Evolutionary conservation across 1,140 invertebrate genomes (phyloP).

Genomic region (Leptinotarsa defecta): DNA sequence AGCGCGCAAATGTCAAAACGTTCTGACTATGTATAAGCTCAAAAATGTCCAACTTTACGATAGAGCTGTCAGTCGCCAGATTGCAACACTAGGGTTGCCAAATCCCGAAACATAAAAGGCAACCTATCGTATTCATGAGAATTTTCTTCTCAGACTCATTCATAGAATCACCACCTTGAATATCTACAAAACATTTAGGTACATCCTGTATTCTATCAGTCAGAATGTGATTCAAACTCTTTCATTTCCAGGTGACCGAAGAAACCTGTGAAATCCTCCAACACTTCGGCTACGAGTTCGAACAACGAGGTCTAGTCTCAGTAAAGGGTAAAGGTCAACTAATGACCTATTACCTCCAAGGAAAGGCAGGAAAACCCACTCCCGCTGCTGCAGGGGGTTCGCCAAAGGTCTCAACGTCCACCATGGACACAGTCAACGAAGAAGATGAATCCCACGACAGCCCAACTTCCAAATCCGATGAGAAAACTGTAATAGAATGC

Average conservation of each 20-base stretch:
- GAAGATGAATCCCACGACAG: slow-evolving; percentile 52
- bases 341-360: slow-evolving; percentile 90
- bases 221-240: too few relatives aligned
- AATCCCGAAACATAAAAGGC: too few relatives aligned
- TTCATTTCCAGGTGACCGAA: slow-evolving; percentile 77
- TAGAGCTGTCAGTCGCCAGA: too few relatives aligned
- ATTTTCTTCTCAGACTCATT: neutral
- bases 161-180: too few relatives aligned
- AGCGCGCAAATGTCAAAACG: too few relatives aligned
- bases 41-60: too few relatives aligned
- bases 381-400: slow-evolving; percentile 51
- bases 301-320: slow-evolving; percentile 86
- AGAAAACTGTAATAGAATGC: slow-evolving; percentile 55
- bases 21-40: too few relatives aligned
- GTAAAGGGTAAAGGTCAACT: slow-evolving; percentile 96
- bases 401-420: slow-evolving; percentile 23
- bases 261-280: slow-evolving; percentile 87
- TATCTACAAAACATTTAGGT: too few relatives aligned
- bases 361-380: slow-evolving; percentile 69
- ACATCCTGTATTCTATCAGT: too few relatives aligned
- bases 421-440: slow-evolving; percentile 51
- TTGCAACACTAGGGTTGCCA: too few relatives aligned
- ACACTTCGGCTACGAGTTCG: slow-evolving; percentile 87
- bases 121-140: too few relatives aligned
- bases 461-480: slow-evolving; percentile 52